phyloP scores from a whole-genome alignment of 2,797 vertebrate species.

The Margarornis squamiger region DNA sequence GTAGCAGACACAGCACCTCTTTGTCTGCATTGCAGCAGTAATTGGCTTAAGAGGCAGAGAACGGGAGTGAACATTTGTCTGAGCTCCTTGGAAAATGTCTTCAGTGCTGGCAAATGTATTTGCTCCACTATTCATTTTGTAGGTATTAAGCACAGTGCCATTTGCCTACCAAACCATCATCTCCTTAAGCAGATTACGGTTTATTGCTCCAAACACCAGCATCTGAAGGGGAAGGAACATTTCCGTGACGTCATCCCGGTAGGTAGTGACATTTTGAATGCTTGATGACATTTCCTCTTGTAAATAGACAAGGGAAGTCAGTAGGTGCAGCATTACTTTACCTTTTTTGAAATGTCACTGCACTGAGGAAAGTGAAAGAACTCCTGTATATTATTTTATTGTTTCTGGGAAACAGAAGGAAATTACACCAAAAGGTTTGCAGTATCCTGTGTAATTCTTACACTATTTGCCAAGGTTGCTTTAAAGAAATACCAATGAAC shows the following conservation, averaged over 20 bases:
- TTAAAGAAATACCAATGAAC: constrained; percentile 29
- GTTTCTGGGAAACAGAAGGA: constrained; percentile 27
- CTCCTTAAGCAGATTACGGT: constrained; percentile 52
- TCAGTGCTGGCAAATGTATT: constrained; percentile 26
- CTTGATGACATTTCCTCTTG: constrained; percentile 74
- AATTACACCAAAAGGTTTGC: not conserved
- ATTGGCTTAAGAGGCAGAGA: constrained; percentile 63
- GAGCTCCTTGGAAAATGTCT: constrained; percentile 55
- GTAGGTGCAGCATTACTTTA: constrained; percentile 61
- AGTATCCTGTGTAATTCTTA: not conserved
- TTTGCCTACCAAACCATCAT: constrained; percentile 48
- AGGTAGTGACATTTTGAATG: constrained; percentile 74
- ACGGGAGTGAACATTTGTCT: constrained; percentile 16
- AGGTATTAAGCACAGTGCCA: constrained; percentile 5
- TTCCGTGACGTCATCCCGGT: constrained; percentile 52
- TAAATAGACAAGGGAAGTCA: constrained; percentile 68
- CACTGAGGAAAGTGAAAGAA: constrained; percentile 26
- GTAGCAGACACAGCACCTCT: constrained; percentile 55
- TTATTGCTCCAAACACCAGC: constrained; percentile 26
- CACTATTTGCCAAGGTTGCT: not conserved
- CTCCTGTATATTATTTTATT: constrained; percentile 36
- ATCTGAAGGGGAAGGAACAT: constrained; percentile 12
- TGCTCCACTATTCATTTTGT: constrained; percentile 38
- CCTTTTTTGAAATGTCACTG: constrained; percentile 72
- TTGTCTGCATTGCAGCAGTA: constrained; percentile 58